Evolutionary conservation across 1,140 invertebrate genomes (phyloP), one percentile per base, ranked within the genome.

Genomic region (Atta colombica): DNA sequence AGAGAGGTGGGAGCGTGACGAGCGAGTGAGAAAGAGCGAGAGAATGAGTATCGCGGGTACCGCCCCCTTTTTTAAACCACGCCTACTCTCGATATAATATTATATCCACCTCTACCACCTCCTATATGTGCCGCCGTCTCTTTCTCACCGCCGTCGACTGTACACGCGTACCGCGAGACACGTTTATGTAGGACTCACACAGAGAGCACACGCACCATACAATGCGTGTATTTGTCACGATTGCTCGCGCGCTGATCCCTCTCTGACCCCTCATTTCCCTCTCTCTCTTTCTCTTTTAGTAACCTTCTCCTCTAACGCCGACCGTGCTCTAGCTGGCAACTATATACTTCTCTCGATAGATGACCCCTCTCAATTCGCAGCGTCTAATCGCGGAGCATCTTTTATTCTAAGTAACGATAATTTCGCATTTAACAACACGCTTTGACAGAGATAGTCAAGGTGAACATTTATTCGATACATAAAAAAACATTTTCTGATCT

Each of bases 31-130:
- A 86, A 71, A 87, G 88, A 86, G 88, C 89, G 89, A 77, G 87
- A 69, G 80, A 86, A 89, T 90, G 87, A 91, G 87, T 90, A 88
- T 92, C 92, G 89, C 71, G 90, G 90, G 93, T 90, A 90, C 94
- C 94, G 94, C 94, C 94, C 90, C 90, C 93, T 94, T 94, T 94
- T 94, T 94, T 90, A 93, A 94, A 94, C 94, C 94, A 94, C 94
- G 94, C 94, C 94, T 92, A 90, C 91, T 91, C 89, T 89, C 90
- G 85, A 92, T 92, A 90, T 93, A 92, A 91, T 89, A 90, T 91
- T 91, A 91, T 91, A 91, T 91, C 89, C 77, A 86, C 71, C 72
- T 85, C 86, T 85, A 88, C 87, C 77, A 63, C 82, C 72, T 65
- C 77, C 75, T 84, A 8, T 84, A 31, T 71, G 45, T 84, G 74